Base-by-base conservation (phyloP, 2,888 invertebrate species). In the Hylaea fasciaria region DNA sequence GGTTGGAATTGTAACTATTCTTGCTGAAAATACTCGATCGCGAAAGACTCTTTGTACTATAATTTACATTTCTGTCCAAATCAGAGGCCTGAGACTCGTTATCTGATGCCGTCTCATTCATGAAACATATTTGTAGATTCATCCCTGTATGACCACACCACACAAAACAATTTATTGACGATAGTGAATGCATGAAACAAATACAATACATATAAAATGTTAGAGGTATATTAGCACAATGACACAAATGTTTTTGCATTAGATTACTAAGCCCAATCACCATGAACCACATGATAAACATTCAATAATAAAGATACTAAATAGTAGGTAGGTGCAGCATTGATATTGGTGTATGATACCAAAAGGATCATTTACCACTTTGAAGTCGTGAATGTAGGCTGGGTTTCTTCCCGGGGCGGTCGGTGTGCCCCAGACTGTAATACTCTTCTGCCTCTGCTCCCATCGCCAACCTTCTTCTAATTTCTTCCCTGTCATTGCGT, bases 71-170 rank as follows among this genome's bases (percentile, higher is more conserved):
- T 80, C 77, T 93, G 84, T 96, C 96, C 68, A 94, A 93, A 76
- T 96, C 96, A 56, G 95, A 96, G 67, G 93, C 93, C 69, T 95
- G 95, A 73, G 96, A 96, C 85, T 97, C 97, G 76, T 94, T 95
- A 85, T 97, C 97, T 52, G 96, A 96, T 62, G 96, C 96, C 57
- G 96, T 96, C 86, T 98, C 98, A 86, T 98, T 98, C 96, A 98
- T 97, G 89, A 98, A 98, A 93, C 98, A 98, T 78, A 98, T 97
- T 93, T 98, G 98, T 52, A 98, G 95, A 92, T 97, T 98, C 96
- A 96, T 97, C 72, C 97, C 96, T 96, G 86, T 70, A 78, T 75
- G 76, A 69, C 72, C 68, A 68, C 68, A 69, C 63, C 72, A 67
- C 64, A 71, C 43, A 54, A 64, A 64, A 64, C 65, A 66, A 68